Conservation (phyloP, 2,888 invertebrate species). For the Calliscelio sp. region DNA sequence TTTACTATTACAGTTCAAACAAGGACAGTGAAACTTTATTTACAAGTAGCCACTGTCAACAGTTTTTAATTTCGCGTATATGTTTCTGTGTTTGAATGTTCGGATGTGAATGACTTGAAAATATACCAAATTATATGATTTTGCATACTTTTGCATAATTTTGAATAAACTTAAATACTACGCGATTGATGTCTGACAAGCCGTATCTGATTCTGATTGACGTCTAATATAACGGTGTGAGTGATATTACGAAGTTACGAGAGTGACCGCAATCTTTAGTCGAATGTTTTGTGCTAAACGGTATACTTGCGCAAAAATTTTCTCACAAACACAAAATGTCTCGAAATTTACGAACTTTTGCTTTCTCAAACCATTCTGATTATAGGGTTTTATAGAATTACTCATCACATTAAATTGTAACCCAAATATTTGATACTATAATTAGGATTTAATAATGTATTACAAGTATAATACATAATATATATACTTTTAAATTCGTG, state of each 20-base stretch:
- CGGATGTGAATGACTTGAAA: conserved; percentile 29
- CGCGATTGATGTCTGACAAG: conserved; percentile 63
- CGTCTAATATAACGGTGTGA: conserved; percentile 53
- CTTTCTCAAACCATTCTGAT: background rate
- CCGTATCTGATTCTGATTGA: conserved; percentile 63
- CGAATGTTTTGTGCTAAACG: conserved; percentile 16
- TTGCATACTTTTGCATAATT: conserved; percentile 58
- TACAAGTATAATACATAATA: background rate
- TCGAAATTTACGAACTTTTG: conserved; percentile 4
- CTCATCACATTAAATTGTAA: conserved; percentile 5
- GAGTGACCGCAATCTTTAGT: conserved; percentile 53
- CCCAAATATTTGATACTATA: no score
- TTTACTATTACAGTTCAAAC: no score
- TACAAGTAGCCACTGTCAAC: conserved; percentile 6
- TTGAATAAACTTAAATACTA: conserved; percentile 37
- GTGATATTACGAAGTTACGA: conserved; percentile 41
- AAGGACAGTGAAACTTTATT: background rate
- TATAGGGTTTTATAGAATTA: conserved; percentile 5
- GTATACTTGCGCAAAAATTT: conserved; percentile 24
- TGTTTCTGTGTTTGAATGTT: no score
- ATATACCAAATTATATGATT: conserved; percentile 45
- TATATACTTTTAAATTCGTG: background rate
- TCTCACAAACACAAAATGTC: conserved; percentile 18
- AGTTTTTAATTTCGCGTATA: background rate
- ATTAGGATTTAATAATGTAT: background rate